A percentile compares a stretch with the other conserved stretches of the same genome.
Conservation (phyloP, 2,797 vertebrate genomes). For the Cottoperca gobio region DNA sequence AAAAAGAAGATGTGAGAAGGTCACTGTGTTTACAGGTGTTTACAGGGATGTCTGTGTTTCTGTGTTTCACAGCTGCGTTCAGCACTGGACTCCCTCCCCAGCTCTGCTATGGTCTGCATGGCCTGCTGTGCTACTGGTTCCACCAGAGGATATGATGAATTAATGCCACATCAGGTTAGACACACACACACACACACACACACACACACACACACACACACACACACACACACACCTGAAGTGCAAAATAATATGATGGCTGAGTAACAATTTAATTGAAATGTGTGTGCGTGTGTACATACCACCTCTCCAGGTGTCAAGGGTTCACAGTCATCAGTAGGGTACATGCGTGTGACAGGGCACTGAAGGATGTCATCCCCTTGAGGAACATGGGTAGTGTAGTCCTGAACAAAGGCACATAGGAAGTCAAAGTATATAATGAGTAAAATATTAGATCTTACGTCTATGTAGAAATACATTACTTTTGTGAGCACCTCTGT, state of each 20-base stretch:
- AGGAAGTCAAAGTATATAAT: background rate
- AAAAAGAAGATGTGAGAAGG: background rate
- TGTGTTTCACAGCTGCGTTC: slow-evolving; percentile 88
- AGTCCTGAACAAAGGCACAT: slow-evolving; percentile 85
- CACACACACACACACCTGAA: no score
- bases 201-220: slow-evolving; percentile 5
- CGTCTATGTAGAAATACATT: background rate
- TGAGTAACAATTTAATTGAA: background rate
- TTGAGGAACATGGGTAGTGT: slow-evolving; percentile 86
- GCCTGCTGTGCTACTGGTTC: slow-evolving; percentile 97
- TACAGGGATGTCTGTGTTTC: background rate
- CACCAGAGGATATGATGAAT: slow-evolving; percentile 96
- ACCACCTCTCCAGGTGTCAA: slow-evolving; percentile 87
- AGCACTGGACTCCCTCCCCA: slow-evolving; percentile 92
- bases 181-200: slow-evolving; percentile 3
- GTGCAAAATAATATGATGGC: no score
- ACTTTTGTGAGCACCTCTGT: no score
- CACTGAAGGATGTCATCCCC: slow-evolving; percentile 90
- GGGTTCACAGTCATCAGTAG: slow-evolving; percentile 89
- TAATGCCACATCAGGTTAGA: slow-evolving; percentile 95
- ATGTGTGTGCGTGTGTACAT: slow-evolving; percentile 48
- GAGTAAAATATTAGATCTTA: background rate
- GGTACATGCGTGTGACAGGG: slow-evolving; percentile 93
- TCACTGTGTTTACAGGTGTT: background rate
- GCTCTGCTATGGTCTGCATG: slow-evolving; percentile 93